A percentile compares a stretch with the other conserved stretches of the same genome.
Conservation (phyloP, 2,888 invertebrate species). For the Busseola fusca region DNA sequence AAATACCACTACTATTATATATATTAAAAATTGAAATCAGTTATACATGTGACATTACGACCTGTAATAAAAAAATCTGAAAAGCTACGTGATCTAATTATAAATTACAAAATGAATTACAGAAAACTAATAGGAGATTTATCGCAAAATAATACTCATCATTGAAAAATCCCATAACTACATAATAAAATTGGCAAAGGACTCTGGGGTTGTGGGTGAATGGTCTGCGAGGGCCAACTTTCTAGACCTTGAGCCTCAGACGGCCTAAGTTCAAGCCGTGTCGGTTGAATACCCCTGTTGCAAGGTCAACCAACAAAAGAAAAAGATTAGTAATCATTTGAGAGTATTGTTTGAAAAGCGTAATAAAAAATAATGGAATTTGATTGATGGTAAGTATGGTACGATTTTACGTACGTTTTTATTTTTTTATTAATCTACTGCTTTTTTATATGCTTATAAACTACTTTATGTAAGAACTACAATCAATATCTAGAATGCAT, state of each 20-base stretch:
- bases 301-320: constrained; percentile 66
- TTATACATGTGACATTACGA: too few species aligned
- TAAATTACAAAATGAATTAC: constrained; percentile 8
- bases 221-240: constrained; percentile 64
- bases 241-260: constrained; percentile 72
- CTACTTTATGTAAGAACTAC: not conserved
- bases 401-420: not conserved
- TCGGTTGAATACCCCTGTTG: constrained; percentile 67
- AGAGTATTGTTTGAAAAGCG: not conserved
- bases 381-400: not conserved
- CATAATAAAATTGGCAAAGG: constrained; percentile 47
- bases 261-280: constrained; percentile 62
- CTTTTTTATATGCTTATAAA: not conserved
- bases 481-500: constrained; percentile 54
- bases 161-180: constrained; percentile 25
- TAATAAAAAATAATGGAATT: not conserved
- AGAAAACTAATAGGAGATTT: constrained; percentile 10
- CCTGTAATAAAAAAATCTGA: constrained; percentile 5
- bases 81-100: constrained; percentile 27
- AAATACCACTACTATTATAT: too few species aligned
- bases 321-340: constrained; percentile 20
- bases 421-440: too few species aligned
- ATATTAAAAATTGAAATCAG: too few species aligned
- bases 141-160: constrained; percentile 5
- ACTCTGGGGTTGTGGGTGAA: constrained; percentile 58